Evolutionary conservation across 1,140 invertebrate species (phyloP), one percentile per base, ranked within the genome.

Genomic region (Dinothrombium tinctorium): DNA sequence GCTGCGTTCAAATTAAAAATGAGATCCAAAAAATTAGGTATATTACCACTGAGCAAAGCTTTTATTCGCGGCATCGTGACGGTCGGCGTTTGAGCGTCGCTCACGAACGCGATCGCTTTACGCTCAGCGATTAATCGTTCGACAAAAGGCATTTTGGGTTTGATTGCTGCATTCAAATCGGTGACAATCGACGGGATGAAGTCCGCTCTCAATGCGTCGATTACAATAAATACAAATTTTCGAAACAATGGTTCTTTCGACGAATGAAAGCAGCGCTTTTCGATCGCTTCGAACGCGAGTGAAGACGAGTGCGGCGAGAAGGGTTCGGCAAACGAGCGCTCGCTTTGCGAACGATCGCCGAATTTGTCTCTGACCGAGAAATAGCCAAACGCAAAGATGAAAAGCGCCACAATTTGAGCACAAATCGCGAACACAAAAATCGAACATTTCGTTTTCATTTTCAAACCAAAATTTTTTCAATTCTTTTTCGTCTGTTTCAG

Each of bases 41-140:
- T 67, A 37, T 68, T 72, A 22, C 90, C 90, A 15, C 79, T 83
- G 40, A 74, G 74, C 51, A 90, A 62, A 1, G 83, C 75, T 66
- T 92, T 95, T 11, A 95, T 74, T 54, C 87, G 68, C 7, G 89
- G 89, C 66, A 94, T 69, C 19, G 89, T 95, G 12, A 95, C 89
- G 29, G 89, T 96, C 4, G 90, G 90, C 37, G 74, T 64, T 53
- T 76, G 66, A 6, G 75, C 77, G 52, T 69, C 66, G 15, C 71
- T 67, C 41, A 69, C 65, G 51, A 76, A 72, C 2, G 73, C 54
- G 51, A 73, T 72, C 1, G 72, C 72, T 5, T 49, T 47, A 14
- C 50, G 17, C 15, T 50, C 23, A 15, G 42, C 37, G 7, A 61
- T 36, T 8, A 52, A 26, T 21, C 46, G 41, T 23, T 52, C 47